Evolutionary conservation across 2,888 invertebrate genomes (phyloP), one percentile per base, ranked within the genome.

Genomic region (Orthosia cruda): DNA sequence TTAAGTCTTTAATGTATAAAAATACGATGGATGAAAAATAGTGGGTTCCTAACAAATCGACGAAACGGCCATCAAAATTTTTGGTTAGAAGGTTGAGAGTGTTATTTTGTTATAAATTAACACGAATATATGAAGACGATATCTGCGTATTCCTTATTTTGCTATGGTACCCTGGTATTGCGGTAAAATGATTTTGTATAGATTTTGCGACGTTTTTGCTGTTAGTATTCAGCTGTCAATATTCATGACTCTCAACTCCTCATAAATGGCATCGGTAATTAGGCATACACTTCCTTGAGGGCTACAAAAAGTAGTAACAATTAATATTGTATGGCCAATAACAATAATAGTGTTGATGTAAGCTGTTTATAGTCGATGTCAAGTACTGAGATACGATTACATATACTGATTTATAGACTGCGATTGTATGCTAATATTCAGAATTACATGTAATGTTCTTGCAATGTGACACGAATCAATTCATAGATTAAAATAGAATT

Each of bases 351-450:
- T 64, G 26, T 11, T 23, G 20, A 64, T 64, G 16, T 45, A 65
- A 50, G 49, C 54, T 70, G 50, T 55, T 23, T 58, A 67, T 58
- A 57, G 20, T 26, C 20, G 65, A 71, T 49, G 52, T 59, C 55
- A 57, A 23, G 50, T 49, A 45, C 54, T 54, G 52, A 64, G 61
- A 67, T 66, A 62, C 7, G 52, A 66, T 63, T 58, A 72, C 55
- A 71, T 20, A 40, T 13, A 7, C 12, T 71, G 76, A 86, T 83
- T 86, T 79, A 71, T 83, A 40, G 26, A 64, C 57, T 52, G 52
- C 71, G 70, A 80, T 87, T 87, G 84, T 88, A 88, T 87, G 86
- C 58, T 71, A 87, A 87, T 87, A 5, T n/a, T 52, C 18, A 45
- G 58, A 67, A 18, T 71, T 55, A 52, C 49, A 26, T 74, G 52